phyloP scores from a whole-genome alignment of 2,113 vertebrate genomes.

The Sebastes fasciatus region DNA sequence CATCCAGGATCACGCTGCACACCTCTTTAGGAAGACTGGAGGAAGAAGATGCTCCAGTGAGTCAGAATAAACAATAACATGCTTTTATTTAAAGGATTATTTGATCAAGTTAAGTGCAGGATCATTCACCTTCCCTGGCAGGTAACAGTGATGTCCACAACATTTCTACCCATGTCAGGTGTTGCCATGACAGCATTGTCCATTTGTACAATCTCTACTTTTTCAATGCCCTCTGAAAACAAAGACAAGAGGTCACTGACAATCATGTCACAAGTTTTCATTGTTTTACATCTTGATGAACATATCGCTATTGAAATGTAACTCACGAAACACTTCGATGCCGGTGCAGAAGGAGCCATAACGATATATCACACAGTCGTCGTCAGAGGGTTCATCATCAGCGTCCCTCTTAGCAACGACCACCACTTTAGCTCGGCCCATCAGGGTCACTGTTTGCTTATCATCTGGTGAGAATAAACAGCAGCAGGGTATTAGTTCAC shows the following conservation, averaged over 20 bases:
- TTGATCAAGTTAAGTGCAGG: too few relatives aligned
- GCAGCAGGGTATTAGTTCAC: neutral
- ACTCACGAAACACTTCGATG: conserved; percentile 91
- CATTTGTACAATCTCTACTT: conserved; percentile 90
- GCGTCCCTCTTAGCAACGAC: conserved; percentile 84
- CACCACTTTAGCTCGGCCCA: conserved; percentile 52
- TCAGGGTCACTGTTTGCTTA: conserved; percentile 36
- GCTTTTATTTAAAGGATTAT: too few relatives aligned
- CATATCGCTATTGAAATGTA: neutral
- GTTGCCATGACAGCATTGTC: conserved; percentile 70
- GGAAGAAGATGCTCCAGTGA: neutral
- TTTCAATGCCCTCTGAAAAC: conserved; percentile 91
- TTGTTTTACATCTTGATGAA: neutral
- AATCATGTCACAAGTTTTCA: neutral
- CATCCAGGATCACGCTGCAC: conserved; percentile 90
- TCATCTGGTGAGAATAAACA: conserved; percentile 36
- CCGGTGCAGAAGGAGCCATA: conserved; percentile 91
- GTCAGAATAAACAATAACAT: neutral
- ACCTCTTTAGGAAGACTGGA: conserved; percentile 88
- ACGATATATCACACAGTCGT: conserved; percentile 89
- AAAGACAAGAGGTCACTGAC: neutral
- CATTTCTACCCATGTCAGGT: conserved; percentile 71
- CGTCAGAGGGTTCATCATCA: conserved; percentile 56
- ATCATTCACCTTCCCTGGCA: conserved; percentile 91
- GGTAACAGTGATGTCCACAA: conserved; percentile 91